phyloP scores from a whole-genome alignment of 2,113 vertebrate species.

The Cephalopholis sonnerati region DNA sequence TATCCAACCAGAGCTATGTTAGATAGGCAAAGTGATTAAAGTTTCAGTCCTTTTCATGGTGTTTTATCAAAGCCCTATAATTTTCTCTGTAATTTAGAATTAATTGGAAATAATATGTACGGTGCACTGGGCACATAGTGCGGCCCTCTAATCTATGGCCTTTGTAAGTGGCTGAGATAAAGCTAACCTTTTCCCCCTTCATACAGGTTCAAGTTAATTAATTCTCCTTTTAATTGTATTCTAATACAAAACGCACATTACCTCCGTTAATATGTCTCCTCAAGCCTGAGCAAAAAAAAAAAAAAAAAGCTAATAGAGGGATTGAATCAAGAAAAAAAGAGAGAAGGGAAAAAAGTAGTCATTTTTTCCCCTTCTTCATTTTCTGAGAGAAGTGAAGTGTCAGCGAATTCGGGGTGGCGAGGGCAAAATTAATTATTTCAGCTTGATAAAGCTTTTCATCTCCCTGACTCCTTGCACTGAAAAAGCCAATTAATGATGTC shows the following conservation, averaged over 20 bases:
- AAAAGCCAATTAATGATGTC: slow-evolving; percentile 99
- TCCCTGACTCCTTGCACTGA: slow-evolving; percentile 98
- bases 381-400: slow-evolving; percentile 96
- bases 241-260: slow-evolving; percentile 93
- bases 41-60: slow-evolving; percentile 77
- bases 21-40: slow-evolving; percentile 82
- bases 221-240: slow-evolving; percentile 96
- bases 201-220: slow-evolving; percentile 97
- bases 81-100: slow-evolving; percentile 93
- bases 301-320: slow-evolving; percentile 65
- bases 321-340: slow-evolving; percentile 63
- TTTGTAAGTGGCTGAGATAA: slow-evolving; percentile 92
- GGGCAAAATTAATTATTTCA: slow-evolving; percentile 99
- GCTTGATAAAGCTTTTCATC: slow-evolving; percentile 99
- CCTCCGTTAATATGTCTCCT: slow-evolving; percentile 89
- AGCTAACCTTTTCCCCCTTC: slow-evolving; percentile 85
- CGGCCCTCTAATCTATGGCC: slow-evolving; percentile 90
- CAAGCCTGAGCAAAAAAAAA: slow-evolving; percentile 82
- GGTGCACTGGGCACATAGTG: slow-evolving; percentile 92
- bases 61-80: slow-evolving; percentile 92
- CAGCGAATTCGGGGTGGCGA: slow-evolving; percentile 90
- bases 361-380: slow-evolving; percentile 78
- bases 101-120: slow-evolving; percentile 98
- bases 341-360: slow-evolving; percentile 62
- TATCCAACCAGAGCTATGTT: slow-evolving; percentile 80